Evolutionary conservation across 2,797 vertebrate species (phyloP), one percentile per base, ranked within the genome.

Genomic region (Dromococcyx pavoninus): DNA sequence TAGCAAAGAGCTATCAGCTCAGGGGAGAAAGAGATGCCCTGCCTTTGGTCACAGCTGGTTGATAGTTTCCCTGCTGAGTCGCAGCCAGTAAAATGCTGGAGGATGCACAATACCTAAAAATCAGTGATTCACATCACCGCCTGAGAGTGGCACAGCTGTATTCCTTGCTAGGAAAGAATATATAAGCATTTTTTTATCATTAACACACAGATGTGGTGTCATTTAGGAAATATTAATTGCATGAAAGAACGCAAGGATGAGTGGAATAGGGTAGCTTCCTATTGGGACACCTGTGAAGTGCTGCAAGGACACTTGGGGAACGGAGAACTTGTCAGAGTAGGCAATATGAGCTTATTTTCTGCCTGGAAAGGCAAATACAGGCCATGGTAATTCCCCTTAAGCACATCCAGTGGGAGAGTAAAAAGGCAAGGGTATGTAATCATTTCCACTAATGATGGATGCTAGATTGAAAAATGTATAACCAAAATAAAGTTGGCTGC

Each of bases 121-220:
- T 16, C 14, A 67, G 53, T 67, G 24, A 43, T 79, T 69, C 23
- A 15, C 14, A 5, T 79, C 27, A 57, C 24, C 19, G 18, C 22
- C 13, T 33, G 50, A 41, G 50, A 70, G n/a, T 21, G 44, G 7
- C 23, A 64, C 51, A 87, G 14, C 22, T 75, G 19, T 13, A 9
- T 23, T 83, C 21, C n/a, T 71, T 54, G 33, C 25, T 54, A 74
- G 27, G 41, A 71, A 57, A 71, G 24, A 71, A 71, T 19, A 7
- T 14, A 44, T 35, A 61, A 43, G 2, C 22, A 33, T 22, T 27
- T 54, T 32, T 44, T 53, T 32, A 32, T 28, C 15, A 46, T 51
- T 35, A 17, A 14, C 6, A 17, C 2, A 4, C 1, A 2, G 1
- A 61, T 57, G 16, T 37, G 11, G 21, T 72, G 35, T 11, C 24